Base-by-base conservation (phyloP, 2,888 invertebrate genomes). In the Cepaea hortensis region DNA sequence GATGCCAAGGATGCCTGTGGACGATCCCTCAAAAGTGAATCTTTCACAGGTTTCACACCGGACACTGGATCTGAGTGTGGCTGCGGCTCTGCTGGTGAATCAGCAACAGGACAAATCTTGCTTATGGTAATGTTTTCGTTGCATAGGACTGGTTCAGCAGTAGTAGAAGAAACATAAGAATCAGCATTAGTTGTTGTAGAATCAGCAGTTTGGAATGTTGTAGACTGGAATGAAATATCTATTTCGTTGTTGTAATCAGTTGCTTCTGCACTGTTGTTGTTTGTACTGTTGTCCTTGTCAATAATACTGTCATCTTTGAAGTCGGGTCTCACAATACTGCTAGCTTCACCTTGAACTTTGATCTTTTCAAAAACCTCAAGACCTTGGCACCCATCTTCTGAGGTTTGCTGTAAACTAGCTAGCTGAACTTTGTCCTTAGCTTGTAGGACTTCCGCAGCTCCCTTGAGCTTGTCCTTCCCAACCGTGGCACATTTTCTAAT, bases 171-270 rank as follows among this genome's bases (percentile, higher is more conserved):
- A 46, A 23, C 84, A 84, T 13, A 46, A 18, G 73, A 50, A 50
- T 62, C 50, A 65, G 84, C 68, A 50, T 50, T 76, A n/a, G 55
- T 7, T 7, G 35, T 35, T 77, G 48, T 23, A n/a, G 84, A 50
- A 70, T 65, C 65, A 85, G 85, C 70, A 79, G 68, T 77, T 15
- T 68, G n/a, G 65, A 70, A 46, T 23, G 68, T 68, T 70, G 85
- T 23, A 73, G 55, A 61, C 23, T 55, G n/a, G 61, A 48, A 13
- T 15, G 72, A 35, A 4, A n/a, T 48, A 18, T 84, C 70, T n/a
- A 20, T 81, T 75, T 85, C 86, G 75, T 88, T 87, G 77, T 84
- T 87, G 65, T 84, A 86, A 72, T 87, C 87, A 6, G 87, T 84
- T 23, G 84, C 76, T 35, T 83, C 85, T 20, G 73, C 83, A 62